phyloP scores from a whole-genome alignment of 2,113 vertebrate species.

The Peromyscus leucopus region DNA sequence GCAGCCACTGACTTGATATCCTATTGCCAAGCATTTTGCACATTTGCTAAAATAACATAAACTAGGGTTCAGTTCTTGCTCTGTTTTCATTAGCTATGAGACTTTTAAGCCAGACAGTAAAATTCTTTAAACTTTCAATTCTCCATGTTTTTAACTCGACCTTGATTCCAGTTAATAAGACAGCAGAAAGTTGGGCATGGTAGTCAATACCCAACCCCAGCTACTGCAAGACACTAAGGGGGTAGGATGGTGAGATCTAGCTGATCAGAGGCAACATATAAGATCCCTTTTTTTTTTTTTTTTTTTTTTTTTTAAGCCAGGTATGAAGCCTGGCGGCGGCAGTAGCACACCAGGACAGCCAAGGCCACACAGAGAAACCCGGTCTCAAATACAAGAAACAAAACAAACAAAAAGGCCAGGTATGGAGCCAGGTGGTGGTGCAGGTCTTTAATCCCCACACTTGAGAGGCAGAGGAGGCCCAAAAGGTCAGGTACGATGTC shows the following conservation, averaged over 20 bases:
- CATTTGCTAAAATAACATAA: not conserved
- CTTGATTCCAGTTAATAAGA: not conserved
- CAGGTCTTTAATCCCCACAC: no score
- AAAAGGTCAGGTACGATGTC: no score
- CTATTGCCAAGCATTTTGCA: not conserved
- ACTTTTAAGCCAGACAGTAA: slow-evolving; percentile 17
- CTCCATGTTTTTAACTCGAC: not conserved
- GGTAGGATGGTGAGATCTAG: no score
- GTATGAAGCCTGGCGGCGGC: not conserved
- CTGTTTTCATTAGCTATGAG: not conserved
- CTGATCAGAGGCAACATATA: not conserved
- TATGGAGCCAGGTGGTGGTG: no score
- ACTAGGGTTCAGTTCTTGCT: not conserved
- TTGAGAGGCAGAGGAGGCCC: no score
- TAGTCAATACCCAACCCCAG: not conserved
- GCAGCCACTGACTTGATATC: not conserved
- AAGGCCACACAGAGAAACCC: not conserved
- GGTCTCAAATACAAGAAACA: not conserved
- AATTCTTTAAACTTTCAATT: not conserved
- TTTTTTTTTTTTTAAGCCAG: not conserved
- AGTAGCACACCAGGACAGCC: no score
- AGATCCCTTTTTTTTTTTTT: not conserved
- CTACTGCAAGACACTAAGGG: not conserved
- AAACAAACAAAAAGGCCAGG: not conserved
- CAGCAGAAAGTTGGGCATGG: not conserved